phyloP scores from a whole-genome alignment of 1,140 invertebrate species.

The Apolygus lucorum region DNA sequence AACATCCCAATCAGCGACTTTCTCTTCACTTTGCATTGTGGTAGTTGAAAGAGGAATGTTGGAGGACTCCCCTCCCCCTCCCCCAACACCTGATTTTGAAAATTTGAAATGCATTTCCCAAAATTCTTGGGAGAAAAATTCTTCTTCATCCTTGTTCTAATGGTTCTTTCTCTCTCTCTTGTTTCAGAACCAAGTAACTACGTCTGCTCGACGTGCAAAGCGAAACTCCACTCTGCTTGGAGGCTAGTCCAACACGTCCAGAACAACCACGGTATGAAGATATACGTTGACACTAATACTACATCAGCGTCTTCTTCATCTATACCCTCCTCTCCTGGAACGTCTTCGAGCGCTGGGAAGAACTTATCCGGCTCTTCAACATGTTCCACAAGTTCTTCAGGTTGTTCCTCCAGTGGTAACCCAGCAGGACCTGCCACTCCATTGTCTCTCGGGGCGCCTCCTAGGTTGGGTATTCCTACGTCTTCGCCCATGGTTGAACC shows the following conservation, averaged over 20 bases:
- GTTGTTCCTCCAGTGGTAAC: constrained; percentile 34
- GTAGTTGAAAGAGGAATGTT: too few species aligned
- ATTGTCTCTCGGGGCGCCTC: constrained; percentile 41
- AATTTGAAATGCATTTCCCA: too few species aligned
- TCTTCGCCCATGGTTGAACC: constrained; percentile 36
- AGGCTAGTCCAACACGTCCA: constrained; percentile 89
- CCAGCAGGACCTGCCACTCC: constrained; percentile 44
- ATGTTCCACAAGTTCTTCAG: constrained; percentile 42
- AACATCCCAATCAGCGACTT: too few species aligned
- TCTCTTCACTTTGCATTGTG: too few species aligned
- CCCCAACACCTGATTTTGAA: too few species aligned
- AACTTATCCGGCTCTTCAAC: constrained; percentile 49
- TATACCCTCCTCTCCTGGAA: constrained; percentile 41
- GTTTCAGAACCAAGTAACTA: constrained; percentile 90
- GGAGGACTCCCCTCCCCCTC: too few species aligned
- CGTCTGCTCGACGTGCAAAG: constrained; percentile 88
- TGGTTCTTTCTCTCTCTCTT: too few species aligned
- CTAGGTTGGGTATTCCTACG: constrained; percentile 38
- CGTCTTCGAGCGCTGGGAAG: constrained; percentile 42
- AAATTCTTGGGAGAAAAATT: too few species aligned
- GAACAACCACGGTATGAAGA: constrained; percentile 83
- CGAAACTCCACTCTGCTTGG: constrained; percentile 84
- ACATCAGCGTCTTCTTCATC: constrained; percentile 38
- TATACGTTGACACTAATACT: constrained; percentile 64
- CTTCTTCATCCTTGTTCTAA: too few species aligned